Evolutionary conservation across 2,888 invertebrate genomes (phyloP).

Genomic region (Ecliptopera silaceata): DNA sequence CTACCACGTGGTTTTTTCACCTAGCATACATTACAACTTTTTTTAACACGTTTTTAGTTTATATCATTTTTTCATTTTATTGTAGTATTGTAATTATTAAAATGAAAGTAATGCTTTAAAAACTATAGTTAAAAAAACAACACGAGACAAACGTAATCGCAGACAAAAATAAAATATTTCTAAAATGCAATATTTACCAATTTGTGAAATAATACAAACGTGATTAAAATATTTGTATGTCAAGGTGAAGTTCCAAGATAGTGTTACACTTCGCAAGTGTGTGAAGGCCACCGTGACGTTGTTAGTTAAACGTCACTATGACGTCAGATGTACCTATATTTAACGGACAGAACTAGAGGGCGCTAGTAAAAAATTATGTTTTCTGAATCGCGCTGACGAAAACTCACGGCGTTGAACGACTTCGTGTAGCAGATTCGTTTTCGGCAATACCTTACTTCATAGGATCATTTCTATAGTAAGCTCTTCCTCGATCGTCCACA

Average conservation of each 20-base stretch:
- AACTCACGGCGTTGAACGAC: conserved; percentile 4
- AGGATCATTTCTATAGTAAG: conserved; percentile 8
- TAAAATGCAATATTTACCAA: too few relatives aligned
- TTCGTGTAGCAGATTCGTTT: background rate
- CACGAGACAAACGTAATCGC: too few relatives aligned
- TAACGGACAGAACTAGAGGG: conserved; percentile 2
- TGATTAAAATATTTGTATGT: background rate
- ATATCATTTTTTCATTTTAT: too few relatives aligned
- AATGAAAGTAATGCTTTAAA: too few relatives aligned
- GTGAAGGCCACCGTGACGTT: background rate
- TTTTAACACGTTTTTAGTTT: too few relatives aligned
- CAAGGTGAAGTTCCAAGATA: background rate
- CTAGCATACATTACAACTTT: too few relatives aligned
- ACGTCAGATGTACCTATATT: background rate
- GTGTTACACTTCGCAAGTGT: too few relatives aligned
- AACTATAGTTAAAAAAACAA: too few relatives aligned
- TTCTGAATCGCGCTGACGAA: conserved; percentile 16
- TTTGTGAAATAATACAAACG: background rate
- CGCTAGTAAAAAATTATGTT: background rate
- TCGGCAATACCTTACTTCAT: background rate
- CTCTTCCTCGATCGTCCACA: conserved; percentile 8
- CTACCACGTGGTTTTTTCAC: too few relatives aligned
- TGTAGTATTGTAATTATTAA: too few relatives aligned
- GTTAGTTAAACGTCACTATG: background rate
- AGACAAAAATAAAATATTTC: too few relatives aligned